Evolutionary conservation across 2,888 invertebrate genomes (phyloP).

Genomic region (Pandemis corylana): DNA sequence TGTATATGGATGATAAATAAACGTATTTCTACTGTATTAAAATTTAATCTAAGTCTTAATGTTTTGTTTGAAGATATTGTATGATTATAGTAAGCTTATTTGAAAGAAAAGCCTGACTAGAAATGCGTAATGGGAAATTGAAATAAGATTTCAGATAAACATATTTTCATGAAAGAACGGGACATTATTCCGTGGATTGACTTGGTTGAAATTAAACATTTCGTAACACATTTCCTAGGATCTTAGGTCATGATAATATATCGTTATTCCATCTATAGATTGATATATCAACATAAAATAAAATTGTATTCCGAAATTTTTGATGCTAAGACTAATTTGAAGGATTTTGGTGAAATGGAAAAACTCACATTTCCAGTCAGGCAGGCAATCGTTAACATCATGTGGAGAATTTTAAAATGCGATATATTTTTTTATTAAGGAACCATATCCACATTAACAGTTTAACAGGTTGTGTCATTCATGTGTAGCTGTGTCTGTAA

Average conservation of each 20-base stretch:
- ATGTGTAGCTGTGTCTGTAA: constrained; percentile 55
- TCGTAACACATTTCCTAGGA: too few relatives aligned
- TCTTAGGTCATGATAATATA: too few relatives aligned
- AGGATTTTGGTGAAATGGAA: neutral
- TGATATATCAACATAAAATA: too few relatives aligned
- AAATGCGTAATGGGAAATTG: neutral
- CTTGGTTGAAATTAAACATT: too few relatives aligned
- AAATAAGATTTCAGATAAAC: neutral
- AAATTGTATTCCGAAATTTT: too few relatives aligned
- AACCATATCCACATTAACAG: constrained; percentile 48
- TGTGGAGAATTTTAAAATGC: neutral
- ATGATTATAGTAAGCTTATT: neutral
- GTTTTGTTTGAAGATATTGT: constrained; percentile 13
- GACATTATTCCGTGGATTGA: too few relatives aligned
- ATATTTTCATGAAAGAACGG: too few relatives aligned
- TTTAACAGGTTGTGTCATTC: constrained; percentile 71
- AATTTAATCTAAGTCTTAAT: constrained; percentile 44
- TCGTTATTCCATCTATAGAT: too few relatives aligned
- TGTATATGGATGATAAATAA: constrained; percentile 63
- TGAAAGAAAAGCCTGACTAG: constrained; percentile 6
- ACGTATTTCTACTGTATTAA: constrained; percentile 51
- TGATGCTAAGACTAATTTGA: neutral
- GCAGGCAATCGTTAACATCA: neutral
- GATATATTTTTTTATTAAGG: constrained; percentile 7
- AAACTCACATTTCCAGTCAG: constrained; percentile 3